Evolutionary conservation across 1,140 invertebrate species (phyloP), one percentile per base, ranked within the genome.

Genomic region (Wiebesia pumilae): DNA sequence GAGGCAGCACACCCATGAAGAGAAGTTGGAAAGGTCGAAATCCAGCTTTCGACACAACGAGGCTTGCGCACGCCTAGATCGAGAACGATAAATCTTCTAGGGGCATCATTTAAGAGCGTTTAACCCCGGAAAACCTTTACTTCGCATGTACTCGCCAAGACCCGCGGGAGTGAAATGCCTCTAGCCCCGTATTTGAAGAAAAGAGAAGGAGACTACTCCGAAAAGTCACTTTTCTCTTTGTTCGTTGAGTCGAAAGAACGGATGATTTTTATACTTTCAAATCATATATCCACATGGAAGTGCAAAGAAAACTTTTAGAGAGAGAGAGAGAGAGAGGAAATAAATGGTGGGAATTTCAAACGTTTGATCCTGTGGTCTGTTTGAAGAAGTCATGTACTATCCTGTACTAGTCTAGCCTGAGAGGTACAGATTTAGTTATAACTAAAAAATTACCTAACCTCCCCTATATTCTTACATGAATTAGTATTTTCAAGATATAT

Each of bases 201-300:
- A 21, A 38, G 47, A 73, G 82, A 35, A 27, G 71, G 47, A 40
- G 47, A 12, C 73, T 51, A 38, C 69, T 35, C 24, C 43, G 81
- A 87, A 86, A 87, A 87, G 81, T 69, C 75, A 62, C 75, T 83
- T 87, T 87, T 87, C 77, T 40, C 81, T 87, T 87, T 83, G 81
- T 87, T 80, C 75, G 80, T 19, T 47, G 6, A 0, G 35, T 40
- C 35, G 16, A 73, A 35, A 35, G 69, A 73, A 35, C 69, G 19
- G 14, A 6, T 54, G 65, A 67, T 73, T 83, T 73, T 83, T 51
- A 40, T 75, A 43, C 71, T 43, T n/a, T 43, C 3, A 10, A 38
- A 10, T n/a, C 40, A 43, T 43, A 75, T 43, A 75, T 75, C 38
- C 71, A 3, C 71, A 19, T 75, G 71, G 71, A 75, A 75, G 71